Conservation (phyloP, 2,113 vertebrate genomes). For the Calonectris borealis region DNA sequence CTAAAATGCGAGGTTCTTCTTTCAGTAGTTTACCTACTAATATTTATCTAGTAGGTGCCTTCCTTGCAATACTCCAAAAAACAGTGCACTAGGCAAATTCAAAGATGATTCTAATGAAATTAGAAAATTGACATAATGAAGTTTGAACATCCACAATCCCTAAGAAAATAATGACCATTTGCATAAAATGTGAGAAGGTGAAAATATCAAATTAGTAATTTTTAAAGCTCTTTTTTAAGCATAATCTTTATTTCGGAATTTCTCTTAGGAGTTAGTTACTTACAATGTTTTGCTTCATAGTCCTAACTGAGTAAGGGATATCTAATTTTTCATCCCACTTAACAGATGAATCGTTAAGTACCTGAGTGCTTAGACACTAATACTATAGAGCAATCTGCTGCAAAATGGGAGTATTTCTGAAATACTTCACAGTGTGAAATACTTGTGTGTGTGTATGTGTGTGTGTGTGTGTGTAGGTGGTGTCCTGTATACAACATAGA, state of each 20-base stretch:
- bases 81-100: neutral
- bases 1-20: neutral
- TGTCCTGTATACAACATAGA: neutral
- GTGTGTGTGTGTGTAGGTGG: neutral
- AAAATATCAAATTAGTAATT: neutral
- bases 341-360: neutral
- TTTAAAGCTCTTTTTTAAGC: neutral
- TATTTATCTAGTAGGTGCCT: neutral
- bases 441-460: neutral
- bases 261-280: neutral
- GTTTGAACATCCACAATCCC: neutral
- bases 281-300: neutral
- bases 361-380: neutral
- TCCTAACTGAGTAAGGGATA: neutral
- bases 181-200: neutral
- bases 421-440: neutral
- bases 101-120: neutral
- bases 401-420: neutral
- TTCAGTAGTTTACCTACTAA: neutral
- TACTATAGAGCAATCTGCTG: neutral
- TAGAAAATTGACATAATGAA: neutral
- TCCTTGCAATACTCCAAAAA: neutral
- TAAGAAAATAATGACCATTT: neutral
- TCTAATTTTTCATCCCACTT: neutral
- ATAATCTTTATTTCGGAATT: neutral